phyloP scores from a whole-genome alignment of 2,113 vertebrate genomes.

The Gopherus evgoodei region DNA sequence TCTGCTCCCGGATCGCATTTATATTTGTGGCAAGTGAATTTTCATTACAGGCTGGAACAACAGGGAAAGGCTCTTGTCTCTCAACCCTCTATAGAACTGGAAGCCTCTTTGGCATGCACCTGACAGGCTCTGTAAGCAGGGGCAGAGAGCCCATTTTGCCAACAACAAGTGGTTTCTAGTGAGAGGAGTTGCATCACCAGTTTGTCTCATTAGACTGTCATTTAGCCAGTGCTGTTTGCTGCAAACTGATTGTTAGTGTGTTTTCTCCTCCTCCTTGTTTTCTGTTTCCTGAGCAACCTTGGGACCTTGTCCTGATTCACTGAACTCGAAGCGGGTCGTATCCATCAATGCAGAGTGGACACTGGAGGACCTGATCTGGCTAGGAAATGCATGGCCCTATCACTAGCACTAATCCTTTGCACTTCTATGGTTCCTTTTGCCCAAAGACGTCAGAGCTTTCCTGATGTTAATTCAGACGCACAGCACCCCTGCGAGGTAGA shows the following conservation, averaged over 20 bases:
- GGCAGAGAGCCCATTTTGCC: not conserved
- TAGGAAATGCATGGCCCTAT: not conserved
- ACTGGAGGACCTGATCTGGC: not conserved
- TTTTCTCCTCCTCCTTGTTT: too few species aligned
- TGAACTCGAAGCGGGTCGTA: not conserved
- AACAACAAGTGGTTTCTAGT: constrained; percentile 14
- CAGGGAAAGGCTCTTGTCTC: constrained; percentile 41
- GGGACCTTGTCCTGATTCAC: not conserved
- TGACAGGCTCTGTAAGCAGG: not conserved
- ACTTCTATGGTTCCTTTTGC: not conserved
- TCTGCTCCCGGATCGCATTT: constrained; percentile 37
- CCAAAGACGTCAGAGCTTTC: not conserved
- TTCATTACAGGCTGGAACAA: constrained; percentile 7
- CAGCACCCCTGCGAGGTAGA: not conserved
- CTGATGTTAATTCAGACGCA: not conserved
- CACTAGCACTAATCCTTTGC: not conserved
- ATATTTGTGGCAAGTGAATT: not conserved
- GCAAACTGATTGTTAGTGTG: not conserved
- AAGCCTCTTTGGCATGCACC: constrained; percentile 46
- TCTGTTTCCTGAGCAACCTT: constrained; percentile 25
- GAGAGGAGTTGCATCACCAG: not conserved
- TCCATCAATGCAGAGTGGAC: not conserved
- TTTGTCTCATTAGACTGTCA: constrained; percentile 10
- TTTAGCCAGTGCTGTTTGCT: constrained; percentile 6
- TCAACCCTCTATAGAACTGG: constrained; percentile 42